These are phyloP conservation scores for Hyles vespertilio DNA, from an alignment of 1,140 invertebrate genomes.

Conservation along the genomic window DNA sequence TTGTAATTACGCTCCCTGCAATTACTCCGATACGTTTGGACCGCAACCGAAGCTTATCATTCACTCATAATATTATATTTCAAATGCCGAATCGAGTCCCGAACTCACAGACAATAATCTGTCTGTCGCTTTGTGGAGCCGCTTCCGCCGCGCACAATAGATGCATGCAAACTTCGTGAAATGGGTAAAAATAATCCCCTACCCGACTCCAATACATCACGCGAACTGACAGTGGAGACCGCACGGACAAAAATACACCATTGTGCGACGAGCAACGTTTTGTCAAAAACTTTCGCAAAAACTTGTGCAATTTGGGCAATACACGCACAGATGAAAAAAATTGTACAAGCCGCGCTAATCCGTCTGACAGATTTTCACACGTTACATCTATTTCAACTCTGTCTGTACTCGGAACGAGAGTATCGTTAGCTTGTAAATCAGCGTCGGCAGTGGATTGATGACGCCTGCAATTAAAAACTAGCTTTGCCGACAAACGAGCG, in stretches of 20 bases:
- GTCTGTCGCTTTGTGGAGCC: conserved; percentile 58
- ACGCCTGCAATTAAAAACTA: conserved; percentile 45
- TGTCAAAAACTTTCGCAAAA: conserved; percentile 66
- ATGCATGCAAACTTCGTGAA: conserved; percentile 71
- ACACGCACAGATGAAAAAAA: conserved; percentile 49
- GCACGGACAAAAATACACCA: conserved; percentile 72
- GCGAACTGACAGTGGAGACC: conserved; percentile 69
- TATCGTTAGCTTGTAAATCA: conserved; percentile 34
- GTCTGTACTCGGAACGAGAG: conserved; percentile 17
- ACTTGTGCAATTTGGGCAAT: conserved; percentile 65
- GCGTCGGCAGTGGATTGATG: conserved; percentile 38
- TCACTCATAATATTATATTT: conserved; percentile 38
- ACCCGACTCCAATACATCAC: conserved; percentile 69
- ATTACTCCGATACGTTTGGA: not conserved
- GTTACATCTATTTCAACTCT: conserved; percentile 19
- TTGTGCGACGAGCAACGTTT: conserved; percentile 56
- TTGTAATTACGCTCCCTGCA: not conserved
- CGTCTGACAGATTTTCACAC: conserved; percentile 30
- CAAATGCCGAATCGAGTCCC: conserved; percentile 42
- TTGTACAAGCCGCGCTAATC: conserved; percentile 33
- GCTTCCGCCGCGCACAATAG: conserved; percentile 69
- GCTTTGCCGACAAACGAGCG: conserved; percentile 45
- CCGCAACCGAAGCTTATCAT: conserved; percentile 13
- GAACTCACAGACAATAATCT: conserved; percentile 52
- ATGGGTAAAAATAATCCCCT: conserved; percentile 73